These are phyloP conservation scores for Leucoraja erinaceus DNA, from an alignment of 2,113 vertebrate species.

Conservation along the genomic window DNA sequence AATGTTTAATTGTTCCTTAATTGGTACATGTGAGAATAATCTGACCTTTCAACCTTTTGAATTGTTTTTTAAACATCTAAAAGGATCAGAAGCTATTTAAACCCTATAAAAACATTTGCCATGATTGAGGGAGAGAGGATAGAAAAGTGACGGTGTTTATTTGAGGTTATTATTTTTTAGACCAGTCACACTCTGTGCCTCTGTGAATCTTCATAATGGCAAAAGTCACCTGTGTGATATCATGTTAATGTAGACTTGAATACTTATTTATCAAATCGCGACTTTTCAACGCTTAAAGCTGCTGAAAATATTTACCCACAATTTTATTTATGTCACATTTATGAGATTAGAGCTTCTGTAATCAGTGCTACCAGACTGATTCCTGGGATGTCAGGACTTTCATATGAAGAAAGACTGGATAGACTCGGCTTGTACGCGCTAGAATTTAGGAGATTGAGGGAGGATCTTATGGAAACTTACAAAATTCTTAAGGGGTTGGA, in stretches of 20 bases:
- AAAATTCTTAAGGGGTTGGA: too few species aligned
- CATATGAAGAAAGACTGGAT: too few species aligned
- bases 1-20: too few species aligned
- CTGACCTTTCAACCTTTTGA: too few species aligned
- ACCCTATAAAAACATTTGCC: neutral
- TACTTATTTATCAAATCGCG: neutral
- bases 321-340: neutral
- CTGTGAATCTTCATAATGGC: neutral
- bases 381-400: too few species aligned
- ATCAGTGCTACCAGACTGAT: too few species aligned
- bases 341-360: neutral
- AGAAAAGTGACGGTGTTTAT: neutral
- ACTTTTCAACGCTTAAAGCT: neutral
- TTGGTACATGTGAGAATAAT: too few species aligned
- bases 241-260: neutral
- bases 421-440: too few species aligned
- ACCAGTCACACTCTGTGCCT: neutral
- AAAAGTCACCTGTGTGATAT: neutral
- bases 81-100: neutral
- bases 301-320: neutral
- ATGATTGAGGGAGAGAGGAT: neutral
- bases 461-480: too few species aligned
- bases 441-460: too few species aligned
- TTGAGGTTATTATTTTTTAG: neutral
- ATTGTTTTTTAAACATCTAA: neutral